phyloP scores from a whole-genome alignment of 2,888 invertebrate genomes.

The Ctenicera cuprea region DNA sequence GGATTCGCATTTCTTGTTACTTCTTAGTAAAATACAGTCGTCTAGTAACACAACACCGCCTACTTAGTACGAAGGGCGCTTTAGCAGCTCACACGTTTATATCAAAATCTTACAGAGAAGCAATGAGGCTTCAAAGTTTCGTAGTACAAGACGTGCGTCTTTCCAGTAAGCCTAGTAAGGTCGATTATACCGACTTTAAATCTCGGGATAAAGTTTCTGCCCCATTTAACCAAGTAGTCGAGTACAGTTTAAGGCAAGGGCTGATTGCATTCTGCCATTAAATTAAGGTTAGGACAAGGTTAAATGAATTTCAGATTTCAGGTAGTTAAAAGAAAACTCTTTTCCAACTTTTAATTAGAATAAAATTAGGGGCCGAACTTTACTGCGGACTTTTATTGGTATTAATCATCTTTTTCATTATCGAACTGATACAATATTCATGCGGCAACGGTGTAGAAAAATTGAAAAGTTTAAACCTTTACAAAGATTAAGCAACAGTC shows the following conservation, averaged over 20 bases:
- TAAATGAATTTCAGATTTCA: slow-evolving; percentile 68
- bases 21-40: slow-evolving; percentile 7
- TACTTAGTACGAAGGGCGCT: not conserved
- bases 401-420: slow-evolving; percentile 54
- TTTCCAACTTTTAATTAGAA: slow-evolving; percentile 66
- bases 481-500: not conserved
- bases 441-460: not conserved
- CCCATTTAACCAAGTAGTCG: slow-evolving; percentile 61
- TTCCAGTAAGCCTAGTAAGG: slow-evolving; percentile 24
- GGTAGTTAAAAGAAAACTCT: slow-evolving; percentile 62
- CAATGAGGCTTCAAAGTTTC: slow-evolving; percentile 38
- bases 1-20: slow-evolving; percentile 35
- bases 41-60: slow-evolving; percentile 13
- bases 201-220: slow-evolving; percentile 62
- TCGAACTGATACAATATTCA: slow-evolving; percentile 19
- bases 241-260: slow-evolving; percentile 62
- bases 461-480: not conserved
- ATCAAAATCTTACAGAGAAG: slow-evolving; percentile 25
- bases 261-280: slow-evolving; percentile 65
- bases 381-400: slow-evolving; percentile 59
- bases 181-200: slow-evolving; percentile 62
- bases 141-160: slow-evolving; percentile 36
- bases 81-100: slow-evolving; percentile 21
- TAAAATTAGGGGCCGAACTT: slow-evolving; percentile 62
- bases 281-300: slow-evolving; percentile 65